These are phyloP conservation scores for Clivina fossor DNA, from an alignment of 2,888 invertebrate genomes.

Conservation along the genomic window DNA sequence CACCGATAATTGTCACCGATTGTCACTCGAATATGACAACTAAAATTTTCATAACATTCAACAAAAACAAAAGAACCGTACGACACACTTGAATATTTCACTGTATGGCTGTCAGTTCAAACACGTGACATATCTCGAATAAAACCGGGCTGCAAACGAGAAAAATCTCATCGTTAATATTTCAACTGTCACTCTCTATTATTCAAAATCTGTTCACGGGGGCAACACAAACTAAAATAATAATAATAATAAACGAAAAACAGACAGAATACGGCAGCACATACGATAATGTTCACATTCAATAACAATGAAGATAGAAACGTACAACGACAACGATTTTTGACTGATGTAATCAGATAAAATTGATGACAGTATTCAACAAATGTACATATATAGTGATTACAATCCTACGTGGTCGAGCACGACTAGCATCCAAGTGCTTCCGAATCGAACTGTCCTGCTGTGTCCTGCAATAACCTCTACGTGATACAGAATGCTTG, in stretches of 20 bases:
- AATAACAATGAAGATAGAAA: not conserved
- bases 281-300: not conserved
- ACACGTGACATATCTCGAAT: slow-evolving; percentile 7
- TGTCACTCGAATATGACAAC: slow-evolving; percentile 16
- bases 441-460: not conserved
- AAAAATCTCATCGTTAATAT: slow-evolving; percentile 1
- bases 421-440: not conserved
- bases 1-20: not conserved
- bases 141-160: too few species aligned
- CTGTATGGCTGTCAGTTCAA: slow-evolving; percentile 12
- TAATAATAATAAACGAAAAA: slow-evolving; percentile 1
- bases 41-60: slow-evolving; percentile 3
- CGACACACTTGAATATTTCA: slow-evolving; percentile 9
- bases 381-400: not conserved
- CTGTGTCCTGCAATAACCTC: not conserved
- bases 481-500: too few species aligned
- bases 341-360: not conserved
- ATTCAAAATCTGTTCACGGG: not conserved
- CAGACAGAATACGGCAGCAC: not conserved
- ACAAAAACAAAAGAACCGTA: slow-evolving; percentile 5
- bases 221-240: not conserved
- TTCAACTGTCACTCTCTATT: slow-evolving; percentile 9
- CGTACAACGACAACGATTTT: not conserved
- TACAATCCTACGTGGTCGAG: not conserved
- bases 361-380: not conserved